phyloP scores from a whole-genome alignment of 2,797 vertebrate genomes.

The Hypotaenidia okinawae region DNA sequence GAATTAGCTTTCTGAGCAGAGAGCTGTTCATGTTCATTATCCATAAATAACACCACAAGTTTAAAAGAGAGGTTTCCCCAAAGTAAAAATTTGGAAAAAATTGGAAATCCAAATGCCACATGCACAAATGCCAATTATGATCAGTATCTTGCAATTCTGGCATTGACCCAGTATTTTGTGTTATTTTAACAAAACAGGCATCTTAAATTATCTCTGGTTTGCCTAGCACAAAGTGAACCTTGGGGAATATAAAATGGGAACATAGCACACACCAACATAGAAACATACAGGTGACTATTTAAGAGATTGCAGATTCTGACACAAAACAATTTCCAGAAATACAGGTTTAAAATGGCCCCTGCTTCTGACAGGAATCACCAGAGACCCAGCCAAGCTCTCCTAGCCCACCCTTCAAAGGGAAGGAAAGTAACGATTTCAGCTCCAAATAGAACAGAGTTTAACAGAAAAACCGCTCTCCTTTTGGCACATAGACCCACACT shows the following conservation, averaged over 20 bases:
- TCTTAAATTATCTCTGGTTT: not conserved
- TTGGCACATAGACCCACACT: not conserved
- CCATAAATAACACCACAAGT: not conserved
- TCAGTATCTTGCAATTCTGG: not conserved
- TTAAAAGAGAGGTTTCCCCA: not conserved
- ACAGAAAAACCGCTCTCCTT: not conserved
- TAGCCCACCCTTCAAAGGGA: fast-evolving
- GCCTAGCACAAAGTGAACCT: conserved; percentile 4
- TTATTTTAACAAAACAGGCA: conserved; percentile 14
- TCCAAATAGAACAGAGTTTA: not conserved
- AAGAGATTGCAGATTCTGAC: not conserved
- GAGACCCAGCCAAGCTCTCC: not conserved
- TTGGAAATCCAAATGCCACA: not conserved
- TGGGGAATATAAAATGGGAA: not conserved
- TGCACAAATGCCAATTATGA: not conserved
- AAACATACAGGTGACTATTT: not conserved
- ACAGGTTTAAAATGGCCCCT: not conserved
- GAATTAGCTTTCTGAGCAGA: conserved; percentile 8
- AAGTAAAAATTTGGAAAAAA: not conserved
- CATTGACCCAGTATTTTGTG: not conserved
- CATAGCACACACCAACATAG: not conserved
- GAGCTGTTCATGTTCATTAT: not conserved
- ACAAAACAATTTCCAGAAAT: not conserved
- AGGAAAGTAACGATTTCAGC: not conserved
- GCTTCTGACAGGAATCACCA: not conserved